Conservation (phyloP, 2,888 invertebrate species). For the Artemia sinica region DNA sequence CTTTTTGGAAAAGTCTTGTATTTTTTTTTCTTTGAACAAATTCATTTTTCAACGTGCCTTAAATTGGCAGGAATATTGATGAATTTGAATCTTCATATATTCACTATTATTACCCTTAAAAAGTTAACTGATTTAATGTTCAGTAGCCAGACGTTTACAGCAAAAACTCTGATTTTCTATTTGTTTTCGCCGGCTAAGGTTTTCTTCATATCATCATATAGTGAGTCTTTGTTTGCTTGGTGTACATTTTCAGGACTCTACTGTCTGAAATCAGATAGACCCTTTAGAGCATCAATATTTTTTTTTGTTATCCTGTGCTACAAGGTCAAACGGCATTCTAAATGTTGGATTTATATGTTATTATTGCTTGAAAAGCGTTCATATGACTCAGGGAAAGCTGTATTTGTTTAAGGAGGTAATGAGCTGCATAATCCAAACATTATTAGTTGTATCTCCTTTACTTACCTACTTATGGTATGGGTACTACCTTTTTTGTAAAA, state of each 20-base stretch:
- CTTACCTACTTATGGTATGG: conserved; percentile 31
- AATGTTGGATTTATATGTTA: conserved; percentile 54
- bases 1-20: conserved; percentile 25
- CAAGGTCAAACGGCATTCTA: conserved; percentile 63
- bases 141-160: conserved; percentile 39
- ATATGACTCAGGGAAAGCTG: neutral
- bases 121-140: too few species aligned
- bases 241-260: conserved; percentile 41
- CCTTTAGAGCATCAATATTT: conserved; percentile 23
- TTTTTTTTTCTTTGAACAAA: too few species aligned
- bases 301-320: conserved; percentile 45
- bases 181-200: conserved; percentile 87
- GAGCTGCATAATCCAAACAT: conserved; percentile 20
- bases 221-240: conserved; percentile 69
- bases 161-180: conserved; percentile 59
- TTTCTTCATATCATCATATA: conserved; percentile 84
- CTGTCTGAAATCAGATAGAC: conserved; percentile 14
- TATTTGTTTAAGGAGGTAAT: conserved; percentile 6
- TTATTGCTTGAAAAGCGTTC: neutral
- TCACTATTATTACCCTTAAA: too few species aligned
- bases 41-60: too few species aligned
- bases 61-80: too few species aligned
- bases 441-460: conserved; percentile 25
- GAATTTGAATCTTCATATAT: too few species aligned
- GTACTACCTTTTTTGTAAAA: conserved; percentile 31